Evolutionary conservation across 2,888 invertebrate genomes (phyloP), one percentile per base, ranked within the genome.

Genomic region (Agrotis ipsilon): DNA sequence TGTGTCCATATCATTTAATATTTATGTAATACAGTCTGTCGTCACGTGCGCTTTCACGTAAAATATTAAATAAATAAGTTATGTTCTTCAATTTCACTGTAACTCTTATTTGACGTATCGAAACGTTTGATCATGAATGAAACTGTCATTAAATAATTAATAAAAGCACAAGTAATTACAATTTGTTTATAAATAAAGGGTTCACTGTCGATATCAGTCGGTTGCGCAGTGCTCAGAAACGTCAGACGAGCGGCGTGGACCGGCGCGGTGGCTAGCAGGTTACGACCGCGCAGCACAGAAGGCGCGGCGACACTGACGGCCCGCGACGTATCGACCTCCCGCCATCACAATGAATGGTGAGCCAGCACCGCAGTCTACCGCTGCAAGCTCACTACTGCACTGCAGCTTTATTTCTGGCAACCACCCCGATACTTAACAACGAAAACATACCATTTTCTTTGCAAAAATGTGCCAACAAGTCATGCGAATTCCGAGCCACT

Each of bases 391-490:
- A 88, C 89, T 90, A 94, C 96, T 95, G 96, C 96, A 96, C 92
- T 96, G 96, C 96, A 96, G 95, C 93, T 94, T 93, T 95, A 95
- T 94, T 96, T 94, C 94, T 96, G 96, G 95, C 95, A 95, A 89
- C 88, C 90, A 92, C 91, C 91, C 91, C 90, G 84, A 88, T 87
- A 85, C 87, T 88, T 86, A 86, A 84, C 82, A 83, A 83, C 85
- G 82, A 83, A 85, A 85, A 85, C 82, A 82, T 81, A 82, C 80
- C 76, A 80, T 87, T 87, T 87, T 85, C 83, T 79, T 83, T 78
- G 83, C 83, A 83, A 85, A 86, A 86, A 83, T 83, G 80, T 88
- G 88, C 87, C 84, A 86, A 83, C 85, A 80, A 80, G 88, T 86
- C 88, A 88, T 81, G 86, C 85, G 78, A 83, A 82, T 82, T 75